These are phyloP conservation scores for Candoia aspera DNA, from an alignment of 2,113 vertebrate species.

Conservation along the genomic window DNA sequence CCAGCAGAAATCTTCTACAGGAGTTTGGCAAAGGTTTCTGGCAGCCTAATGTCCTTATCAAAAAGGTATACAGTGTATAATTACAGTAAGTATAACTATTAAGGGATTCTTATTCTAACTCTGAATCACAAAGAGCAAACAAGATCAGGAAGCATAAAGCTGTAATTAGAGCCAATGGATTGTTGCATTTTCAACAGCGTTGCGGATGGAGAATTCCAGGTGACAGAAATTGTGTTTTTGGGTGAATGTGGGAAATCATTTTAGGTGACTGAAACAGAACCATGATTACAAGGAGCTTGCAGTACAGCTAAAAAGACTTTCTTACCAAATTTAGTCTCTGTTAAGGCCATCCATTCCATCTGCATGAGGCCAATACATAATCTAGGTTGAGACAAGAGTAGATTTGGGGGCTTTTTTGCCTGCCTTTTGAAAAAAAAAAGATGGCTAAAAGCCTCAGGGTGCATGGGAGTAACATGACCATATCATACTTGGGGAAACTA, in stretches of 20 bases:
- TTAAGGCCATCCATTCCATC: background rate
- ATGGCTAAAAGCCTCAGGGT: background rate
- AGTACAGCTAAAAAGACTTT: background rate
- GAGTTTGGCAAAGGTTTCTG: background rate
- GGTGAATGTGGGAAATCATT: background rate
- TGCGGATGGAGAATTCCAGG: slow-evolving; percentile 7
- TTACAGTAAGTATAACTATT: slow-evolving; percentile 24
- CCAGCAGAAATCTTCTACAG: background rate
- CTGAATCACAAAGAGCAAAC: slow-evolving; percentile 13
- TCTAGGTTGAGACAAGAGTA: background rate
- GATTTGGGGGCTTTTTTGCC: background rate
- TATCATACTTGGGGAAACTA: background rate
- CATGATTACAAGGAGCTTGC: background rate
- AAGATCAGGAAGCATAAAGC: background rate
- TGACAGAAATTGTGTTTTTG: background rate
- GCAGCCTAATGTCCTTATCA: background rate
- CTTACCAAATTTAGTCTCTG: background rate
- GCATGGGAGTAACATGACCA: background rate
- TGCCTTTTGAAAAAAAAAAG: background rate
- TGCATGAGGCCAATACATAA: background rate
- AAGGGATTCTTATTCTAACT: slow-evolving; percentile 19
- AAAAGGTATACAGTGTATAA: background rate
- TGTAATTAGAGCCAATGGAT: slow-evolving; percentile 16
- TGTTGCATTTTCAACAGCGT: background rate
- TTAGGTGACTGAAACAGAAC: background rate